phyloP scores from a whole-genome alignment of 2,888 invertebrate species.

The Sminthurides aquaticus region DNA sequence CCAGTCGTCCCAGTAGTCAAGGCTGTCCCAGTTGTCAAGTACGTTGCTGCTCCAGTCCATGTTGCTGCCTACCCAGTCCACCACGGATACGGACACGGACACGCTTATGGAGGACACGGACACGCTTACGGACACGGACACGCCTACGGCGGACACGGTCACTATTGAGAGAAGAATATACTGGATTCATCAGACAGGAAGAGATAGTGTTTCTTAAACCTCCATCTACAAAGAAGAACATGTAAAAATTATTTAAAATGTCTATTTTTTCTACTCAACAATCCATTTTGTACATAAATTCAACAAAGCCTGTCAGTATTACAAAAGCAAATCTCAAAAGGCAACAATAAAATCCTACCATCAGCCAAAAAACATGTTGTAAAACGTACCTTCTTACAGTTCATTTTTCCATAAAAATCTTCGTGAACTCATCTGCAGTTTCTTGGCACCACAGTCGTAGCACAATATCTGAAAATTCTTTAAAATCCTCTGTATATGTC shows the following conservation, averaged over 20 bases:
- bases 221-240: background rate
- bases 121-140: slow-evolving; percentile 34
- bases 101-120: slow-evolving; percentile 13
- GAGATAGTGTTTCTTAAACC: no score
- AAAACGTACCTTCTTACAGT: no score
- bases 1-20: slow-evolving; percentile 40
- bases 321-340: background rate
- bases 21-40: slow-evolving; percentile 35
- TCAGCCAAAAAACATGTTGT: no score
- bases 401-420: no score
- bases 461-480: no score
- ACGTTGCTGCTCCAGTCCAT: slow-evolving; percentile 24
- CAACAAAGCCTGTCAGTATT: background rate
- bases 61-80: slow-evolving; percentile 24
- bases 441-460: no score
- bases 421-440: no score
- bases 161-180: no score
- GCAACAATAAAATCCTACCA: slow-evolving; percentile 7
- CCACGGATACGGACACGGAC: slow-evolving; percentile 33
- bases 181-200: no score
- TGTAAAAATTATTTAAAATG: background rate
- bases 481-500: no score
- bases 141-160: slow-evolving; percentile 15
- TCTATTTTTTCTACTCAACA: slow-evolving; percentile 2
- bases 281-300: background rate